phyloP scores from a whole-genome alignment of 2,797 vertebrate species.

The Sebastes iracundus region DNA sequence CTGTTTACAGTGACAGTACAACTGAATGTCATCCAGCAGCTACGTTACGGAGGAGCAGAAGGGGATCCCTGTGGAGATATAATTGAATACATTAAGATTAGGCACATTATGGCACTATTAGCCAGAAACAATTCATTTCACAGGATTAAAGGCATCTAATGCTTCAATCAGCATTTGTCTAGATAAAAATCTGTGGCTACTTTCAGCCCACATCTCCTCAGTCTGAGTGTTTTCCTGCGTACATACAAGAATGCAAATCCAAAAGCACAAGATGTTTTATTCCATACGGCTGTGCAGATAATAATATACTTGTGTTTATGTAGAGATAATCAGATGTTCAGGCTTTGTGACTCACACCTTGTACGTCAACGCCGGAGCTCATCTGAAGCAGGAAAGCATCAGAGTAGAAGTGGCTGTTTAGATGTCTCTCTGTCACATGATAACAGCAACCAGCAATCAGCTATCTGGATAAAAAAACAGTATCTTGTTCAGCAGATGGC shows the following conservation, averaged over 20 bases:
- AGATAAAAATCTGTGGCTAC: constrained; percentile 12
- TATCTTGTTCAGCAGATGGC: constrained; percentile 56
- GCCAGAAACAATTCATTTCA: constrained; percentile 49
- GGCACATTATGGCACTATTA: constrained; percentile 32
- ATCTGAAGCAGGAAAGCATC: constrained; percentile 6
- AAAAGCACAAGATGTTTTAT: constrained; percentile 9
- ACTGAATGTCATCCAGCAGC: background rate
- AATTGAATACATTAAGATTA: constrained; percentile 53
- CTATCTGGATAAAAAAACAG: constrained; percentile 44
- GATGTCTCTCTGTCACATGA: constrained; percentile 5
- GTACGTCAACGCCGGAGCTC: constrained; percentile 4
- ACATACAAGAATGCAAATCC: background rate
- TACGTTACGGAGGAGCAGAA: background rate
- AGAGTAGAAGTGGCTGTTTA: constrained; percentile 13
- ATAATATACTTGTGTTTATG: constrained; percentile 42
- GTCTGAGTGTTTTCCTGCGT: background rate
- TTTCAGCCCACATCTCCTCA: background rate
- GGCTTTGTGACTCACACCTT: constrained; percentile 42
- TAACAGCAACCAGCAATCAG: constrained; percentile 34
- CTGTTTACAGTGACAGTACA: background rate
- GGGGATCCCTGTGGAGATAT: constrained; percentile 25
- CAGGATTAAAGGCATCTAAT: constrained; percentile 40
- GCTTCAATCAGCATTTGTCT: constrained; percentile 16
- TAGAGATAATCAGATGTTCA: constrained; percentile 46
- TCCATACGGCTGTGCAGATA: constrained; percentile 38